A percentile compares a stretch with the other conserved stretches of the same genome.
Evolutionary conservation across 2,797 vertebrate species (phyloP).

Genomic region (Liparis tanakae): DNA sequence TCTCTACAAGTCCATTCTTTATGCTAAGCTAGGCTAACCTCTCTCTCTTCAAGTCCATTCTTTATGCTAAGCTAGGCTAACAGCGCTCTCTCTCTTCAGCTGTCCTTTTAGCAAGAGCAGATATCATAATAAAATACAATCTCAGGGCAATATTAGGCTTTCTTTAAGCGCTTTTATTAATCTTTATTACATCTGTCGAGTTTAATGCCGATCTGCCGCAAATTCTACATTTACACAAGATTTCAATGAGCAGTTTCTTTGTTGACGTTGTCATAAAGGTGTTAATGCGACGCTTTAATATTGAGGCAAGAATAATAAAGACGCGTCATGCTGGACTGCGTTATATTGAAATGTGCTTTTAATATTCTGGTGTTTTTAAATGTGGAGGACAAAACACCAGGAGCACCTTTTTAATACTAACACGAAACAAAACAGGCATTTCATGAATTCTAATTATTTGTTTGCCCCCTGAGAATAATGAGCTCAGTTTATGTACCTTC

Average conservation of each 20-base stretch:
- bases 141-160: conserved; percentile 10
- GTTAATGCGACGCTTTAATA: neutral
- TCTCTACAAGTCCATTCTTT: neutral
- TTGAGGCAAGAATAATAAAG: neutral
- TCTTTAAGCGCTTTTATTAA: neutral
- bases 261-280: neutral
- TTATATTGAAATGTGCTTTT: neutral
- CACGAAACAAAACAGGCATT: neutral
- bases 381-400: neutral
- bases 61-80: neutral
- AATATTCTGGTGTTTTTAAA: neutral
- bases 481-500: neutral
- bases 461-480: neutral
- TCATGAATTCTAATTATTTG: neutral
- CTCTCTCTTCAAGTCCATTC: neutral
- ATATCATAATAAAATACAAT: conserved; percentile 11
- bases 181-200: conserved; percentile 11
- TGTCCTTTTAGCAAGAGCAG: neutral
- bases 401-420: neutral
- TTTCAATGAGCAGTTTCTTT: neutral
- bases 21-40: neutral
- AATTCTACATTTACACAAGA: neutral
- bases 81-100: neutral
- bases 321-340: neutral
- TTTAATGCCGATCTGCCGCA: neutral